phyloP scores from a whole-genome alignment of 1,140 invertebrate species.

The Euschistus heros region DNA sequence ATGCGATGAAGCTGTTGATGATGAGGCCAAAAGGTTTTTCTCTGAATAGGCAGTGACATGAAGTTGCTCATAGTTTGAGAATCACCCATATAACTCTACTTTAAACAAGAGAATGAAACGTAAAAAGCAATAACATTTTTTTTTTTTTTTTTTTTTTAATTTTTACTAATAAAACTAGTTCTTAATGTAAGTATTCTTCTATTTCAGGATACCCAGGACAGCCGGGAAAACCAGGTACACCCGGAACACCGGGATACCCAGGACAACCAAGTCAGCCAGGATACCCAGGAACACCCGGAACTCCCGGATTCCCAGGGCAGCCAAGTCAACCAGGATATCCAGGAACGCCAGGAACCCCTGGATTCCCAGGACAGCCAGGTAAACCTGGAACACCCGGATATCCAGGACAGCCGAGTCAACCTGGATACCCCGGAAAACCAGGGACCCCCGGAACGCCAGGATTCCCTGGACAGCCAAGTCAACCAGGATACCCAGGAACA shows the following conservation, averaged over 20 bases:
- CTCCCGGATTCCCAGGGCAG: conserved; percentile 19
- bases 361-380: conserved; percentile 31
- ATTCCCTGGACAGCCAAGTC: conserved; percentile 26
- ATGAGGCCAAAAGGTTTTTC: no score
- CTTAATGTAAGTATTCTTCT: no score
- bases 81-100: no score
- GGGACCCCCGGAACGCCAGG: conserved; percentile 26
- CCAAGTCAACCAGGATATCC: conserved; percentile 24
- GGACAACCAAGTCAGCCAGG: conserved; percentile 22
- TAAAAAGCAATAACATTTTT: no score
- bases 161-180: no score
- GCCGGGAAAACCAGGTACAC: conserved; percentile 26
- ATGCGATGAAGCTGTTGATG: no score
- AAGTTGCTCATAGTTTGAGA: no score
- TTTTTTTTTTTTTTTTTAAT: no score
- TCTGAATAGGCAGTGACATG: no score
- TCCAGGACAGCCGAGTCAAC: conserved; percentile 31
- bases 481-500: conserved; percentile 27
- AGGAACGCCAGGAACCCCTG: conserved; percentile 28
- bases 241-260: conserved; percentile 26
- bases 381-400: conserved; percentile 26
- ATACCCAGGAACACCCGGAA: conserved; percentile 23
- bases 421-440: conserved; percentile 25
- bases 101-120: no score
- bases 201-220: conserved; percentile 25